These are phyloP conservation scores for Sceloporus tristichus DNA, from an alignment of 2,113 vertebrate species.

Conservation along the genomic window DNA sequence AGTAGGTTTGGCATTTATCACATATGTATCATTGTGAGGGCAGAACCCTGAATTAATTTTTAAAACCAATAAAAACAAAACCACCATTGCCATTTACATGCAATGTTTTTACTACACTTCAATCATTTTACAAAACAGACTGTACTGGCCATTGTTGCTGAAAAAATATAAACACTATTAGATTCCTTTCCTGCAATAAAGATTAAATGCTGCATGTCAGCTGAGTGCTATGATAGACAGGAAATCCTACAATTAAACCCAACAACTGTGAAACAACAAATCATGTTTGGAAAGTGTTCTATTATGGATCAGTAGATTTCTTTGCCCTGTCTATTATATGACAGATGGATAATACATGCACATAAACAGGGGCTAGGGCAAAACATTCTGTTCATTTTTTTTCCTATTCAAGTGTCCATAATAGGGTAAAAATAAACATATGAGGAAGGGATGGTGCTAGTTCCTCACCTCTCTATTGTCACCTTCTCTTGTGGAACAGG, in stretches of 20 bases:
- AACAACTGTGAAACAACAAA: conserved; percentile 7
- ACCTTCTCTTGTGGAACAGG: too few species aligned
- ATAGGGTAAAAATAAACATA: too few species aligned
- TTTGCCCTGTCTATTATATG: neutral
- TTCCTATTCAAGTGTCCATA: too few species aligned
- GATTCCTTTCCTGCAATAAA: neutral
- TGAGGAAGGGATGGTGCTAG: too few species aligned
- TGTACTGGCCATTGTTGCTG: conserved; percentile 1
- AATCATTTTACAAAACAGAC: conserved; percentile 46
- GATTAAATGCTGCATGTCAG: neutral
- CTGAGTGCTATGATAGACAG: conserved; percentile 27
- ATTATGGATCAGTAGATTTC: neutral
- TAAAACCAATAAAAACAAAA: conserved; percentile 28
- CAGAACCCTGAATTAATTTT: neutral
- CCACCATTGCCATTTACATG: neutral
- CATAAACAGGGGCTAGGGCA: neutral
- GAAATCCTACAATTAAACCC: conserved; percentile 31
- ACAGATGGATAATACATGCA: neutral
- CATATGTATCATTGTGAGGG: conserved; percentile 17
- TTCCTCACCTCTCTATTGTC: too few species aligned
- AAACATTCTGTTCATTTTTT: neutral
- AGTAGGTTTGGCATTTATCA: conserved; percentile 17
- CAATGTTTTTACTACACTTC: conserved; percentile 34
- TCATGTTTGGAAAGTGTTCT: conserved; percentile 22
- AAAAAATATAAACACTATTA: neutral